These are phyloP conservation scores for Sphaerophoria rueppellii DNA, from an alignment of 2,888 invertebrate species.

Conservation along the genomic window DNA sequence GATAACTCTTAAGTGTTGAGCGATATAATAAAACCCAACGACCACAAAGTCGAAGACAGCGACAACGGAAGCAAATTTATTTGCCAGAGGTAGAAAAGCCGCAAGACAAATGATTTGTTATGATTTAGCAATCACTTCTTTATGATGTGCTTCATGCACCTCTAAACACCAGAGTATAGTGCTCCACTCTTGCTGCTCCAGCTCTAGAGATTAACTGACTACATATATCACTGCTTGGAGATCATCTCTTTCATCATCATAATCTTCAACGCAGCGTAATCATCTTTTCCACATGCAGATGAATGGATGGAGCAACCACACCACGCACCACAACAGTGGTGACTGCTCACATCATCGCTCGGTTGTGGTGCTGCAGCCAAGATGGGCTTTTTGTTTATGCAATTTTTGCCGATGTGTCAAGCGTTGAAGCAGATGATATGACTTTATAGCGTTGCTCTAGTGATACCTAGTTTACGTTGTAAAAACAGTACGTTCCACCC, in stretches of 20 bases:
- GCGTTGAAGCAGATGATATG: constrained; percentile 70
- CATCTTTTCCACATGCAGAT: constrained; percentile 72
- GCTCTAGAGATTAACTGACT: constrained; percentile 63
- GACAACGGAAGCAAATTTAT: constrained; percentile 60
- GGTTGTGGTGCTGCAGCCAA: constrained; percentile 4
- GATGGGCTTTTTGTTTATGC: constrained; percentile 64
- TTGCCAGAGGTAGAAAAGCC: constrained; percentile 58
- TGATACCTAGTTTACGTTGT: constrained; percentile 37
- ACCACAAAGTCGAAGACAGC: not conserved
- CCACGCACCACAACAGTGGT: constrained; percentile 29
- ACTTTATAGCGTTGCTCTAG: constrained; percentile 62
- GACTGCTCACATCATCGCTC: not conserved
- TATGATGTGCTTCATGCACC: constrained; percentile 65
- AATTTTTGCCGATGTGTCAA: constrained; percentile 71
- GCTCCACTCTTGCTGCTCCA: constrained; percentile 12
- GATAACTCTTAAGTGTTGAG: constrained; percentile 39
- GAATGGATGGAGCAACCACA: constrained; percentile 61
- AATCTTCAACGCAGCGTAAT: constrained; percentile 65
- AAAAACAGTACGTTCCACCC: constrained; percentile 47
- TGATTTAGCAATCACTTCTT: constrained; percentile 62
- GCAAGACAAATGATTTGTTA: constrained; percentile 70
- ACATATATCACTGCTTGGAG: constrained; percentile 63
- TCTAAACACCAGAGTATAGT: constrained; percentile 27
- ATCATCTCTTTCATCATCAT: constrained; percentile 59
- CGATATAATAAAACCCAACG: not conserved